A percentile compares a stretch with the other conserved stretches of the same genome.
Conservation (phyloP, 2,888 invertebrate species). For the Scaptomyza tumidula region DNA sequence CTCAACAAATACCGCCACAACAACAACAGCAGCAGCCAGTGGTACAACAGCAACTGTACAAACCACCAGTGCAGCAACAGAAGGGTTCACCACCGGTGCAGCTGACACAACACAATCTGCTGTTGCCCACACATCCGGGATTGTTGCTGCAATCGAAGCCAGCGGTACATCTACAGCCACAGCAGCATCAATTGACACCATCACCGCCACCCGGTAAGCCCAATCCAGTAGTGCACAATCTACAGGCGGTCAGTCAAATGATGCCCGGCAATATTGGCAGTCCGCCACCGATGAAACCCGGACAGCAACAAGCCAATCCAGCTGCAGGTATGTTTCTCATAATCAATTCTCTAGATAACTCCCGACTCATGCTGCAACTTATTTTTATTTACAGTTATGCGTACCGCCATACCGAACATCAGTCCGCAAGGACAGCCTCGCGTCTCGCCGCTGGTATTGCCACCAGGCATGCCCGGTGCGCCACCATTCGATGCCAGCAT, state of each 20-base stretch:
- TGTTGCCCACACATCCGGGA: slow-evolving; percentile 71
- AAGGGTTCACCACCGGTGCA: slow-evolving; percentile 66
- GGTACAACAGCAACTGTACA: slow-evolving; percentile 73
- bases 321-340: slow-evolving; percentile 82
- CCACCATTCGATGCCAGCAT: slow-evolving; percentile 88
- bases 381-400: slow-evolving; percentile 61
- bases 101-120: slow-evolving; percentile 73
- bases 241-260: slow-evolving; percentile 82
- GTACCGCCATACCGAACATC: slow-evolving; percentile 87
- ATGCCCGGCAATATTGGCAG: slow-evolving; percentile 86
- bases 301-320: slow-evolving; percentile 79
- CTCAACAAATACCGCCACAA: slow-evolving; percentile 39
- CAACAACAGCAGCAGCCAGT: slow-evolving; percentile 62
- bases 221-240: slow-evolving; percentile 79
- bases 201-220: slow-evolving; percentile 81
- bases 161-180: slow-evolving; percentile 79
- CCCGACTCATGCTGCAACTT: neutral
- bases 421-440: slow-evolving; percentile 87
- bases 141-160: slow-evolving; percentile 76
- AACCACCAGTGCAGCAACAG: slow-evolving; percentile 69
- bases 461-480: slow-evolving; percentile 86
- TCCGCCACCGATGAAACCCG: slow-evolving; percentile 85
- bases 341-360: neutral
- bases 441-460: slow-evolving; percentile 85
- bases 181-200: slow-evolving; percentile 75